Conservation (phyloP, 92 coral and sea anemone species). For the Chrysogorgia sp. region DNA sequence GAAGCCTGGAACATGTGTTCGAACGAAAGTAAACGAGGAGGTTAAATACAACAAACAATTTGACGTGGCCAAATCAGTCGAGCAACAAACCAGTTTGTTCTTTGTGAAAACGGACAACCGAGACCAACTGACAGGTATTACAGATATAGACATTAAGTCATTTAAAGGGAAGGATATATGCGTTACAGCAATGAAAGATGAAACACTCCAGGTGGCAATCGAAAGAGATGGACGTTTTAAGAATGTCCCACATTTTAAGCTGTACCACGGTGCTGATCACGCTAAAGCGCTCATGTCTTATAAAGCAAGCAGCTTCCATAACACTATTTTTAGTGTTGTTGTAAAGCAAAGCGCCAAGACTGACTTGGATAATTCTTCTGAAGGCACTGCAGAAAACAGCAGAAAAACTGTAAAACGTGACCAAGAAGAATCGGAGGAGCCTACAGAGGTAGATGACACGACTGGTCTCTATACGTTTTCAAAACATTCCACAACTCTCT, state of each 20-base stretch:
- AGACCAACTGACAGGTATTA: background rate
- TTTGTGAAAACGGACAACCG: background rate
- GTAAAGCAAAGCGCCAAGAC: background rate
- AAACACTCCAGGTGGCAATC: background rate
- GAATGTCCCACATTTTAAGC: background rate
- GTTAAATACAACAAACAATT: too few relatives aligned
- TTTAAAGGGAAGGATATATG: background rate
- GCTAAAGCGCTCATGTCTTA: background rate
- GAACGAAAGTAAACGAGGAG: too few relatives aligned
- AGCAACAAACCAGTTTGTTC: background rate
- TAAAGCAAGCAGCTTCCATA: background rate
- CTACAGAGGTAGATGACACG: background rate
- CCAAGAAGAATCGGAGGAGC: background rate
- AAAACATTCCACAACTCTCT: background rate
- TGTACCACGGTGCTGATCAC: background rate
- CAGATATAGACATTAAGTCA: background rate
- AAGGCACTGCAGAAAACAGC: background rate
- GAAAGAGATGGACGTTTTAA: constrained; percentile 1
- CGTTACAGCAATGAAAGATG: background rate
- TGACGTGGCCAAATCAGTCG: background rate
- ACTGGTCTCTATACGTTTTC: background rate
- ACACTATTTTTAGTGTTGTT: background rate
- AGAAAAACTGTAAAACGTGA: too few relatives aligned
- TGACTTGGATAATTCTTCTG: background rate
- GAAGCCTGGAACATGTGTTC: too few relatives aligned